Conservation (phyloP, 2,888 invertebrate species). For the Dexiosoma caninum region DNA sequence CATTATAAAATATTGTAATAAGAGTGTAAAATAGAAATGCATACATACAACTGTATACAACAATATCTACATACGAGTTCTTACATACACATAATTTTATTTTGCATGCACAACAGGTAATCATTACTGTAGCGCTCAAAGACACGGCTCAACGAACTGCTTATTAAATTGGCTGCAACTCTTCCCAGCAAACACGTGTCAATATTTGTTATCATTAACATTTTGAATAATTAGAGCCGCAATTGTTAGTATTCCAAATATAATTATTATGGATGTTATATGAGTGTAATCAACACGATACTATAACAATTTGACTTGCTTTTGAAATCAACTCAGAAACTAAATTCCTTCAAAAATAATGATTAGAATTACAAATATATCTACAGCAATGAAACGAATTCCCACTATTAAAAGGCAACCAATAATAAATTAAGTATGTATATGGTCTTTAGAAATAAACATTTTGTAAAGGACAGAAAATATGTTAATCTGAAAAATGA, state of each 20-base stretch:
- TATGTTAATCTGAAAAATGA: too few relatives aligned
- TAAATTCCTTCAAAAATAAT: too few relatives aligned
- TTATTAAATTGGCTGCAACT: neutral
- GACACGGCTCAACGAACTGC: neutral
- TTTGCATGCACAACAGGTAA: neutral
- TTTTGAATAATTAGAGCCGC: neutral
- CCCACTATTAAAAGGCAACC: too few relatives aligned
- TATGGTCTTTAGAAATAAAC: too few relatives aligned
- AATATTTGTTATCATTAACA: neutral
- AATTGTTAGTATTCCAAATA: neutral
- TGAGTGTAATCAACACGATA: neutral
- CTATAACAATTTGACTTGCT: neutral
- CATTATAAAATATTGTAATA: neutral
- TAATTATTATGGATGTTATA: neutral
- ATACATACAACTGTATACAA: too few relatives aligned
- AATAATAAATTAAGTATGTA: too few relatives aligned
- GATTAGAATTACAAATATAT: too few relatives aligned
- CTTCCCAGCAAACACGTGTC: slow-evolving; percentile 34
- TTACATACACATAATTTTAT: too few relatives aligned
- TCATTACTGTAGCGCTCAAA: neutral
- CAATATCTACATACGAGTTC: too few relatives aligned
- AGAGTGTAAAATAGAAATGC: neutral
- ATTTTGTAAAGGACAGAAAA: too few relatives aligned
- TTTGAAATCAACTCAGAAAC: neutral
- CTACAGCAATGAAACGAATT: neutral